Evolutionary conservation across 2,113 vertebrate genomes (phyloP), one percentile per base, ranked within the genome.

Genomic region (Laterallus jamaicensis): DNA sequence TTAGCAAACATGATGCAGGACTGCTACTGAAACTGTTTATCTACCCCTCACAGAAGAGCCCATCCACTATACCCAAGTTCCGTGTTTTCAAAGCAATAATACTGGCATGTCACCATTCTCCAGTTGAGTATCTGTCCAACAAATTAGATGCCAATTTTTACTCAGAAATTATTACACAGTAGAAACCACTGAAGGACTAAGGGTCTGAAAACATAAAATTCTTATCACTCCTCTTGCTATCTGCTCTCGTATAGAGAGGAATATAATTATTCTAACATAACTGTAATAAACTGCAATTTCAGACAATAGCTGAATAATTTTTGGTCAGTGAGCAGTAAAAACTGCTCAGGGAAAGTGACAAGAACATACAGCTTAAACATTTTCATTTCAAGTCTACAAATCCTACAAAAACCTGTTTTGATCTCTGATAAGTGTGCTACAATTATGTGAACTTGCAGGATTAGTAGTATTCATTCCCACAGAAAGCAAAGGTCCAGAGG

Each of bases 221-320:
- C 86, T 82, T 47, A 55, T 91, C 95, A 92, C 73, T 73, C 25
- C 82, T 71, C 55, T 88, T 95, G 63, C 54, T 86, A 64, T 62
- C 62, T 91, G 52, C 32, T 83, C 42, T 59, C 63, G 11, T 47
- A 44, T 25, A 78, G 49, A 70, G 52, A 15, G 93, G 71, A 89
- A 92, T 88, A 56, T 81, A 94, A 87, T 91, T 95, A 93, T 83
- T 92, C 60, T 76, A 75, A 77, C 91, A 86, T 67, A 90, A 92
- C 78, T 89, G 78, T 39, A 93, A 75, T 86, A 85, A 95, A 94
- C 86, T 95, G 52, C 59, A 95, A 93, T 94, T 96, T 89, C 62
- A 93, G 74, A 95, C 71, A 86, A 64, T 40, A 90, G 21, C 7
- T 82, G 37, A 93, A 67, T 96, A 82, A 96, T 82, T 95, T 95